phyloP scores from a whole-genome alignment of 2,888 invertebrate species.

The Microplitis manilae region DNA sequence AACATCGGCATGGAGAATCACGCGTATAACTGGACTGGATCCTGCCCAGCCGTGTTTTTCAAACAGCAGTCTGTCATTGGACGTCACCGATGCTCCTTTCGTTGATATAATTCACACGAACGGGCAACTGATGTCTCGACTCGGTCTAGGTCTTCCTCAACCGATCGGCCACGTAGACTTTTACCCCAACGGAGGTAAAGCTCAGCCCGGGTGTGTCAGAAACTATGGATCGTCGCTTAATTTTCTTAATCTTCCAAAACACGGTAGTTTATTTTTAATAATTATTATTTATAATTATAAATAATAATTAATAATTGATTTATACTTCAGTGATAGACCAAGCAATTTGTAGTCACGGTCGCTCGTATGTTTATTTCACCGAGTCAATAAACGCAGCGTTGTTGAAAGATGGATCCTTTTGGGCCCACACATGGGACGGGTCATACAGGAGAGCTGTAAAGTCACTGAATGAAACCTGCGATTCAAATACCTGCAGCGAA shows the following conservation, averaged over 20 bases:
- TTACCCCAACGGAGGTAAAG: slow-evolving; percentile 80
- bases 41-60: slow-evolving; percentile 79
- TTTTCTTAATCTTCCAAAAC: slow-evolving; percentile 66
- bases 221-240: slow-evolving; percentile 62
- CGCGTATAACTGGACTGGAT: slow-evolving; percentile 74
- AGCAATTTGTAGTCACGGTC: slow-evolving; percentile 78
- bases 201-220: slow-evolving; percentile 77
- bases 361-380: slow-evolving; percentile 76
- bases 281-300: slow-evolving; percentile 11
- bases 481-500: slow-evolving; percentile 71
- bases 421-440: slow-evolving; percentile 74
- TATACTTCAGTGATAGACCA: slow-evolving; percentile 71
- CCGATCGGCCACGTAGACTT: slow-evolving; percentile 78
- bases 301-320: not conserved
- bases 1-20: slow-evolving; percentile 56
- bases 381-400: slow-evolving; percentile 72
- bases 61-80: slow-evolving; percentile 70
- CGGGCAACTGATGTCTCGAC: slow-evolving; percentile 72
- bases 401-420: slow-evolving; percentile 74
- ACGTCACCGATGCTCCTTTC: slow-evolving; percentile 75
- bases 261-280: slow-evolving; percentile 62
- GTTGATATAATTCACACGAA: slow-evolving; percentile 80
- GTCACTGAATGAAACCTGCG: slow-evolving; percentile 70
- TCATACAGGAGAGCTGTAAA: slow-evolving; percentile 72
- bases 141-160: slow-evolving; percentile 77